Evolutionary conservation across 2,888 invertebrate species (phyloP), one percentile per base, ranked within the genome.

Genomic region (Leptothorax acervorum): DNA sequence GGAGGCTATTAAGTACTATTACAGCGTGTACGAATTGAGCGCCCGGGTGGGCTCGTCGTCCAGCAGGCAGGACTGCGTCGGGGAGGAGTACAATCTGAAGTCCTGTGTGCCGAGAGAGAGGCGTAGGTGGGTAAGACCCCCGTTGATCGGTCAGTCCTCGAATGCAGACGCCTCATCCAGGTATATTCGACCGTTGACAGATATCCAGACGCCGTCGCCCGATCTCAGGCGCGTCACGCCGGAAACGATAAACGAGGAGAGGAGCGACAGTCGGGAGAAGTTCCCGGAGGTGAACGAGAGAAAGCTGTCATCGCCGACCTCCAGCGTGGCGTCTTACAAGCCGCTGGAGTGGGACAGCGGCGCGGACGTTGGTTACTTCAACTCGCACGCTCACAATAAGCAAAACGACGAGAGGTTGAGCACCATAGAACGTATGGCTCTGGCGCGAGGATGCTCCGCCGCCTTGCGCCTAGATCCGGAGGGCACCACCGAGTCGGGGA

Each of bases 341-440:
- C 97, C 97, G 87, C 95, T 98, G 2, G 98, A 98, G 95, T 98
- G 98, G 98, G 98, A 98, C 93, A 98, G 97, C 55, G 96, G 98
- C 39, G 98, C 97, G 0, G 98, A 98, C 95, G 97, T 98, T 65
- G 98, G 98, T 0, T 98, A 98, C 94, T 96, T 95, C 48, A 96
- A 97, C 90, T 95, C 96, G 87, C 65, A 88, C 15, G 89, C 92
- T 2, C 87, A 85, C 12, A 90, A 84, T 15, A 93, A 93, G 68
- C 95, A 95, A 92, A 96, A 96, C 23, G 95, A 95, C 42, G 96
- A 96, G 87, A 95, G 95, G 39, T 93, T 97, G 23, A 96, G 96
- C 90, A 96, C 97, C 3, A 94, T 97, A 88, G 97, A 97, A 93
- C 95, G 96, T 88, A 95, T 97, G 88, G 96, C 96, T 31, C 93